A percentile compares a stretch with the other conserved stretches of the same genome.
phyloP scores from a whole-genome alignment of 2,797 vertebrate species.

The Loriculus beryllinus region DNA sequence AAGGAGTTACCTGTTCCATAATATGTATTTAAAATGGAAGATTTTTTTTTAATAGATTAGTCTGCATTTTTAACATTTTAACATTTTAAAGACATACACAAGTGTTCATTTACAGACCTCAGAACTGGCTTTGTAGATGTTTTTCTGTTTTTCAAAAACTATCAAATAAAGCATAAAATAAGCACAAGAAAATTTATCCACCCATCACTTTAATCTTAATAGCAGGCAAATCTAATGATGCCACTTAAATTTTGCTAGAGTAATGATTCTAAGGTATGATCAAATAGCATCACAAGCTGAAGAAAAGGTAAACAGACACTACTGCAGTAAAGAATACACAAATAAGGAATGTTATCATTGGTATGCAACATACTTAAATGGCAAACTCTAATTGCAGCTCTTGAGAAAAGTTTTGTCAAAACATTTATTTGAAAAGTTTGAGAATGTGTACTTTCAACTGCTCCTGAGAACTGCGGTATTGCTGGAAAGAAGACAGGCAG shows the following conservation, averaged over 20 bases:
- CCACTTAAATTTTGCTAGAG: neutral
- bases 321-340: neutral
- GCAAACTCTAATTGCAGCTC: neutral
- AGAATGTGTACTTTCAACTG: neutral
- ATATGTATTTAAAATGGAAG: neutral
- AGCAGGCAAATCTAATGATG: neutral
- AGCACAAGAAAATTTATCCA: neutral
- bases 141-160: neutral
- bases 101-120: neutral
- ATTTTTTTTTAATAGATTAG: neutral
- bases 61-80: neutral
- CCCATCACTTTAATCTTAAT: neutral
- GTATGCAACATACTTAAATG: neutral
- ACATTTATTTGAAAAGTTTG: neutral
- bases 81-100: neutral
- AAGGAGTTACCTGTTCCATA: neutral
- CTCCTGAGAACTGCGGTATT: neutral
- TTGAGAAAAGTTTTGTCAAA: neutral
- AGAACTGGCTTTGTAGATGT: neutral
- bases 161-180: neutral
- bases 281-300: neutral
- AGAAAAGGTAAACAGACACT: neutral
- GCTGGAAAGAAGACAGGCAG: fast-evolving
- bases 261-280: neutral
- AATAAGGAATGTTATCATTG: neutral